Conservation (phyloP, 2,113 vertebrate species). For the Amazona guildingii region DNA sequence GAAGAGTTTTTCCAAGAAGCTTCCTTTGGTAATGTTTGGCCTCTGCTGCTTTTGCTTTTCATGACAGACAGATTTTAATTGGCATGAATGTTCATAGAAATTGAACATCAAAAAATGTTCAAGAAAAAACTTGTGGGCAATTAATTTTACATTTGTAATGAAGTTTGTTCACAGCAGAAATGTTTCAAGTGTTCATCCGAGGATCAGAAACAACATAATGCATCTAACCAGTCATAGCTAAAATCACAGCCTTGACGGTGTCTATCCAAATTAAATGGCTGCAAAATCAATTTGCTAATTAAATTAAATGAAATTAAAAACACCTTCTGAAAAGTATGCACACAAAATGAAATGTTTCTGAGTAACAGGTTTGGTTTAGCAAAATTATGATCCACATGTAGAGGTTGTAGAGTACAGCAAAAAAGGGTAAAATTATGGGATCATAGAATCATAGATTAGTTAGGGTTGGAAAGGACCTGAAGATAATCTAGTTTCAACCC, state of each 20-base stretch:
- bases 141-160: background rate
- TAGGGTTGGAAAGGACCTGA: too few species aligned
- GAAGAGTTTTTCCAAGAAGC: background rate
- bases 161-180: background rate
- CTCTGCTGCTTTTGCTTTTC: background rate
- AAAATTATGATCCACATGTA: background rate
- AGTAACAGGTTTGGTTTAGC: background rate
- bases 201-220: background rate
- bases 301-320: background rate
- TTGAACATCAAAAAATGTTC: background rate
- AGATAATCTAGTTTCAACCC: too few species aligned
- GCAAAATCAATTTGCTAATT: background rate
- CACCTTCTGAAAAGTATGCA: background rate
- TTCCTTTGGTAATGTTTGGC: background rate
- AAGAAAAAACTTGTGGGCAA: background rate
- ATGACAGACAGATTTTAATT: background rate
- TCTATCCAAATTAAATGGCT: background rate
- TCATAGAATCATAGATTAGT: too few species aligned
- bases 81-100: background rate
- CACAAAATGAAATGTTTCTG: background rate
- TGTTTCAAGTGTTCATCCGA: background rate
- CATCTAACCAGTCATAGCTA: background rate
- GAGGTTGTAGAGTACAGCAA: rapidly evolving
- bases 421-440: background rate
- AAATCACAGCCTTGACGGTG: background rate